Evolutionary conservation across 2,797 vertebrate species (phyloP).

Genomic region (Esox lucius): DNA sequence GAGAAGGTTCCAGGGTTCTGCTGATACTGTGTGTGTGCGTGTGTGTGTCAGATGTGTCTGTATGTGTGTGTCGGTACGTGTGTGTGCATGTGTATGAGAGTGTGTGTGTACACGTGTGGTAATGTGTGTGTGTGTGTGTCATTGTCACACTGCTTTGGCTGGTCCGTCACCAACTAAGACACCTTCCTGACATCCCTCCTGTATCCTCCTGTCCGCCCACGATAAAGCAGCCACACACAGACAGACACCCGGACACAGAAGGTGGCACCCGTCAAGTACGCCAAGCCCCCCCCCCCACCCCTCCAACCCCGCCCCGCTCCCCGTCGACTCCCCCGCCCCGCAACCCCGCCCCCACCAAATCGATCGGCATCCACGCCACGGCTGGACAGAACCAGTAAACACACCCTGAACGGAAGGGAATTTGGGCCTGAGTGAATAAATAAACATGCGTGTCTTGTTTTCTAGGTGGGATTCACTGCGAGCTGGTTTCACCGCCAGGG

Average conservation of each 20-base stretch:
- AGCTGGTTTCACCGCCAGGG: background rate
- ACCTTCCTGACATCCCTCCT: constrained; percentile 17
- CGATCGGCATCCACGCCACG: background rate
- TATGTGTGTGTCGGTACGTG: background rate
- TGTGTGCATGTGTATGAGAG: no score
- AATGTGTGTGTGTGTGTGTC: constrained; percentile 15
- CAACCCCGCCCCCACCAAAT: no score
- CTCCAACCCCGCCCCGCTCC: no score
- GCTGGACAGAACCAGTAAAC: background rate
- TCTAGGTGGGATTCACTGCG: background rate
- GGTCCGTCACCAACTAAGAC: background rate
- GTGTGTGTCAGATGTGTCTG: constrained; percentile 14
- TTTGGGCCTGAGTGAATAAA: background rate
- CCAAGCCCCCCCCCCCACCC: background rate
- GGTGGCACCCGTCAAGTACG: background rate
- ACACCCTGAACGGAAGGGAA: background rate
- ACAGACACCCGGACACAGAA: constrained; percentile 16
- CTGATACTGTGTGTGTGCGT: background rate
- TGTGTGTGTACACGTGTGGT: constrained; percentile 15
- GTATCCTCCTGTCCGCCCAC: constrained; percentile 8
- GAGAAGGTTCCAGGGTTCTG: background rate
- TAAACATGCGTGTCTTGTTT: background rate
- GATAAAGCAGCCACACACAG: background rate
- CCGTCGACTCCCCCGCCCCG: no score
- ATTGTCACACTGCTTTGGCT: background rate